These are phyloP conservation scores for Ciconia maguari DNA, from an alignment of 2,113 vertebrate genomes.

Conservation along the genomic window DNA sequence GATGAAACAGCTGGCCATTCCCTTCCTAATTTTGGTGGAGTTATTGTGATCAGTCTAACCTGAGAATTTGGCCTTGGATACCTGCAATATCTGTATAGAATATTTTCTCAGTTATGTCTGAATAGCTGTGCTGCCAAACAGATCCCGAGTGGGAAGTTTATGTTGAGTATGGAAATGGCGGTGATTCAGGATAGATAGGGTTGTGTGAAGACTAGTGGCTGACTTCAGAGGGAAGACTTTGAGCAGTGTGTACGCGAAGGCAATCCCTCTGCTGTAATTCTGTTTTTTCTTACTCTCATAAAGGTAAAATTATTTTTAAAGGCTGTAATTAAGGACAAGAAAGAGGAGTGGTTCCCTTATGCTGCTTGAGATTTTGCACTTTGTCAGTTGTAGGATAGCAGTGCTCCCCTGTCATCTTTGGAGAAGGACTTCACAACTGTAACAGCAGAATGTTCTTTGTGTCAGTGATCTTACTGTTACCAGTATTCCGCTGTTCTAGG, in stretches of 20 bases:
- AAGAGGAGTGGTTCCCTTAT: neutral
- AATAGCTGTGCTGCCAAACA: neutral
- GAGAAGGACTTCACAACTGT: neutral
- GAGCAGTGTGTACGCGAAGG: neutral
- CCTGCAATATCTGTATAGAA: neutral
- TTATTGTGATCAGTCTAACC: neutral
- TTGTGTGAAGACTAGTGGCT: neutral
- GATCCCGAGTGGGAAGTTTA: neutral
- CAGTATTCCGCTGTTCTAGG: neutral
- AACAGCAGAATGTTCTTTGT: neutral
- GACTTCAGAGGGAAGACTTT: neutral
- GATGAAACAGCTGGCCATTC: neutral
- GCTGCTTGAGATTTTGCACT: neutral
- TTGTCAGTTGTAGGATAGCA: neutral
- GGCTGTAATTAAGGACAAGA: neutral
- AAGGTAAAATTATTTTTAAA: neutral
- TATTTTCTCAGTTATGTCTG: neutral
- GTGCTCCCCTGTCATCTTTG: neutral
- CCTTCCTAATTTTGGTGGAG: neutral
- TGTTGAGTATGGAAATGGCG: neutral
- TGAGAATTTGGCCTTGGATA: neutral
- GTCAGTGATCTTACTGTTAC: neutral
- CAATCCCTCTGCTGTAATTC: neutral
- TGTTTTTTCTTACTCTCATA: neutral
- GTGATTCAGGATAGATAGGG: neutral